phyloP scores from a whole-genome alignment of 2,888 invertebrate genomes.

The Leistus spinibarbis region DNA sequence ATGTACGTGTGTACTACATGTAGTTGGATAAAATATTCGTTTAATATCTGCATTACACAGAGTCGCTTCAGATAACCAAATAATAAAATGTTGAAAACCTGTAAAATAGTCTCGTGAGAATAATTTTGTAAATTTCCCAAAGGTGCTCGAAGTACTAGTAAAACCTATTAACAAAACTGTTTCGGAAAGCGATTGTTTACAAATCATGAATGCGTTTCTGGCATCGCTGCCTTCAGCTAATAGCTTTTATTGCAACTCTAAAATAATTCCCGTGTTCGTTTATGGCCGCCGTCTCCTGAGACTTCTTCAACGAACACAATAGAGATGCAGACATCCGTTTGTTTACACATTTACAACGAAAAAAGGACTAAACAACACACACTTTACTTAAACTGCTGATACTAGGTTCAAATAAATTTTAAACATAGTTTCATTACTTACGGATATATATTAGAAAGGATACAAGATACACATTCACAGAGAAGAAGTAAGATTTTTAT shows the following conservation, averaged over 20 bases:
- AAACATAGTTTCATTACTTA: too few species aligned
- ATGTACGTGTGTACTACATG: too few species aligned
- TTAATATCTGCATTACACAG: background rate
- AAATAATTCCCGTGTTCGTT: conserved; percentile 37
- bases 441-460: too few species aligned
- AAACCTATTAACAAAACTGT: background rate
- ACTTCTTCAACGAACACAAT: background rate
- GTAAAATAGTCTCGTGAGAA: background rate
- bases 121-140: background rate
- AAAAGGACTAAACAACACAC: too few species aligned
- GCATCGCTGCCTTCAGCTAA: conserved; percentile 13
- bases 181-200: conserved; percentile 28
- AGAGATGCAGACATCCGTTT: background rate
- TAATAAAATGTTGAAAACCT: background rate
- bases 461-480: too few species aligned
- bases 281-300: conserved; percentile 6
- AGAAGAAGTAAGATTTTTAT: too few species aligned
- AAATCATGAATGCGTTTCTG: conserved; percentile 19
- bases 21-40: too few species aligned
- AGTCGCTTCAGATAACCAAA: background rate
- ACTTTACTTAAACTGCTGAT: too few species aligned
- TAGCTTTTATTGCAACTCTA: conserved; percentile 38
- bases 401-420: too few species aligned
- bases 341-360: too few species aligned
- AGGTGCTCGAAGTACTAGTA: background rate